Evolutionary conservation across 2,113 vertebrate species (phyloP).

Genomic region (Stigmatopora argus): DNA sequence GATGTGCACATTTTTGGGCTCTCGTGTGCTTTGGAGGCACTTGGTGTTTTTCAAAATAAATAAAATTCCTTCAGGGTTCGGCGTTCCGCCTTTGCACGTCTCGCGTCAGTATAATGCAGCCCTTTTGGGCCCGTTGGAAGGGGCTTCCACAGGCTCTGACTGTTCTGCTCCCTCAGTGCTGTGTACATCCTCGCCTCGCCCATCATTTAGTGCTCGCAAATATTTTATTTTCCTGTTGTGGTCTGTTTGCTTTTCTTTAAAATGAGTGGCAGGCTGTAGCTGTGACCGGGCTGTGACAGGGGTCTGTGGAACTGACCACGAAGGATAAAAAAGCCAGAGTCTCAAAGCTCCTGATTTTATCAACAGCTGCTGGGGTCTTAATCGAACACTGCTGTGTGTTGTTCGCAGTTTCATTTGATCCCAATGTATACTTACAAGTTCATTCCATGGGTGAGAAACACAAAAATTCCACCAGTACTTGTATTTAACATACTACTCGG

Average conservation of each 20-base stretch:
- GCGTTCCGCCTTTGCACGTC: conserved; percentile 50
- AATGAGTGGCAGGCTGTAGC: conserved; percentile 42
- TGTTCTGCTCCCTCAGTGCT: conserved; percentile 41
- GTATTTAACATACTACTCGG: too few species aligned
- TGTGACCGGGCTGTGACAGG: conserved; percentile 21
- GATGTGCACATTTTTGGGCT: neutral
- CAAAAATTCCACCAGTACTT: neutral
- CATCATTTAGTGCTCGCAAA: conserved; percentile 56
- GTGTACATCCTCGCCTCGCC: conserved; percentile 36
- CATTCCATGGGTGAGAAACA: neutral
- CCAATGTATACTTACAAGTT: neutral
- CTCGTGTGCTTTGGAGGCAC: conserved; percentile 1
- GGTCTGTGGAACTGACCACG: neutral
- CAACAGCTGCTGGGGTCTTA: neutral
- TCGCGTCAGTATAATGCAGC: conserved; percentile 45
- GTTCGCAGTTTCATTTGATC: neutral
- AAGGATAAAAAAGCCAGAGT: neutral
- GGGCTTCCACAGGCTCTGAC: conserved; percentile 50
- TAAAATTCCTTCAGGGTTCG: conserved; percentile 57
- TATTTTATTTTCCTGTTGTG: conserved; percentile 72
- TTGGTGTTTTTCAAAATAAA: conserved; percentile 62
- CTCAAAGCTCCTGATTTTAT: neutral
- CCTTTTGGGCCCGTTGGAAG: conserved; percentile 41
- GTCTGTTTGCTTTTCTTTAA: conserved; percentile 62
- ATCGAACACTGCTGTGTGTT: neutral